phyloP scores from a whole-genome alignment of 2,888 invertebrate species.

The Brachyptera putata region DNA sequence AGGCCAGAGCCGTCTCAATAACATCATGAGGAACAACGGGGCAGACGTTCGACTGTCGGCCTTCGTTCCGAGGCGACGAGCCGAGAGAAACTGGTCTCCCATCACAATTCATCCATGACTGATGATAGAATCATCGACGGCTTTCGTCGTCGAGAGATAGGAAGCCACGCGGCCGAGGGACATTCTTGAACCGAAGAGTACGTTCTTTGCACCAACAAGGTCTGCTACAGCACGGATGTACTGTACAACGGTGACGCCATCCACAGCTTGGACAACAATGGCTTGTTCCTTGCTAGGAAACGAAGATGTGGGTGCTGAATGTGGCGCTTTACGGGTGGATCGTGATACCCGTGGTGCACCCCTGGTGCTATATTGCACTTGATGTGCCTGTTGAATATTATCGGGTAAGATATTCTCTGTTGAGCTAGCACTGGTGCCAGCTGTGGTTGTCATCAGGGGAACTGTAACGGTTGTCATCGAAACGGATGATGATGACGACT shows the following conservation, averaged over 20 bases:
- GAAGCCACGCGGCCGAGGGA: not conserved
- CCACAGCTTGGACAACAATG: not conserved
- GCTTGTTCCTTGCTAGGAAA: slow-evolving; percentile 1
- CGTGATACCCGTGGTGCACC: too few relatives aligned
- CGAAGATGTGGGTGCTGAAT: not conserved
- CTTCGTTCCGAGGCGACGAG: not conserved
- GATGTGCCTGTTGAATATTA: too few relatives aligned
- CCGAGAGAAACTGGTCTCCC: not conserved
- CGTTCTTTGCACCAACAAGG: not conserved
- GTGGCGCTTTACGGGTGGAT: too few relatives aligned
- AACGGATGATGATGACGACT: too few relatives aligned
- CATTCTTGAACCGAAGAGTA: not conserved
- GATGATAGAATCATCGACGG: not conserved
- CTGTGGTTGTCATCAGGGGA: too few relatives aligned
- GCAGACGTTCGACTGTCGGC: not conserved
- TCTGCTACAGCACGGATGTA: not conserved
- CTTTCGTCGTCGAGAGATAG: not conserved
- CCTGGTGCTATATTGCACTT: too few relatives aligned
- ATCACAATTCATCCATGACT: not conserved
- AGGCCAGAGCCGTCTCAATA: not conserved
- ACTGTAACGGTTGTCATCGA: too few relatives aligned
- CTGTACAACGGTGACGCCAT: not conserved
- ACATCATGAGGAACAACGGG: not conserved
- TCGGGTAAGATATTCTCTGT: too few relatives aligned
- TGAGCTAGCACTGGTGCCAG: too few relatives aligned